Evolutionary conservation across 2,888 invertebrate species (phyloP), one percentile per base, ranked within the genome.

Genomic region (Molorchus minor): DNA sequence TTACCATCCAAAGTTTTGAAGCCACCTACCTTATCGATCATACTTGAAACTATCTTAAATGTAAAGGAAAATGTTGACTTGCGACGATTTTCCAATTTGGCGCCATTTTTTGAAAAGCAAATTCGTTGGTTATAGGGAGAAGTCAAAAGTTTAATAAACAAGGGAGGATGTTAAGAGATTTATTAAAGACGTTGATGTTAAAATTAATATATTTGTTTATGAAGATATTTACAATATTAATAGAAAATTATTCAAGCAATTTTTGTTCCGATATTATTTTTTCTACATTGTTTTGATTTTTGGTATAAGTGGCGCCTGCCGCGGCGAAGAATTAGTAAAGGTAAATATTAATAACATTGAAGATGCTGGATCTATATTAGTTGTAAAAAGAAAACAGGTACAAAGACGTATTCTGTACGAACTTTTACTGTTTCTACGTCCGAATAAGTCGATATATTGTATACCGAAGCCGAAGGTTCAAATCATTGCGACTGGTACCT

Each of bases 61-160:
- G 41, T 19, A 3, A 40, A 40, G 17, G 41, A 40, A 19, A 16
- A 40, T 40, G 10, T 33, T 33, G 33, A 33, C 33, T 12, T 33
- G 8, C 33, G 33, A 8, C 33, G 33, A 33, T 33, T 33, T 33
- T 10, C 33, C 33, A 33, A 33, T n/a, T 33, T 33, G 33, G 1
- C 33, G 13, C 13, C 1, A 3, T 3, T 33, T 13, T n/a, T n/a
- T n/a, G n/a, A n/a, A 33, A 33, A 33, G 13, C n/a, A 4, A 33
- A 33, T 3, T 33, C 33, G 1, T 33, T 33, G 33, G 33, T 33
- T 33, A 33, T 33, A 33, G 33, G 33, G 3, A 33, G 33, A 33
- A 33, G 1, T 1, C 33, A 33, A 33, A 33, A 33, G 33, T 1
- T 1, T n/a, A n/a, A n/a, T 33, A 12, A 33, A 1, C 33, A 1